A percentile compares a stretch with the other conserved stretches of the same genome.
phyloP scores from a whole-genome alignment of 2,888 invertebrate species.

The Epirrhoe alternata region DNA sequence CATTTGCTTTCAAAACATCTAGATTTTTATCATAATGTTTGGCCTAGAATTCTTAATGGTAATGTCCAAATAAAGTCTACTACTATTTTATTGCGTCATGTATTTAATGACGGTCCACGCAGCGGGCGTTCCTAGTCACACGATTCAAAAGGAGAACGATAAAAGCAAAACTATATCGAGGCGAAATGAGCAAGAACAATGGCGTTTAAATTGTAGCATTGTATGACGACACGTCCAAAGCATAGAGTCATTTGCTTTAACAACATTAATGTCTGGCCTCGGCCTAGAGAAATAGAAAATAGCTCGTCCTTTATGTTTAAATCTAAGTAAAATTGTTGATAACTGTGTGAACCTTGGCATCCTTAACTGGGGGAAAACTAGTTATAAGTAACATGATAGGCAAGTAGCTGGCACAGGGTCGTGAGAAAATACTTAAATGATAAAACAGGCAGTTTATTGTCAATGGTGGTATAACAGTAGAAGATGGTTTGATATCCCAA shows the following conservation, averaged over 20 bases:
- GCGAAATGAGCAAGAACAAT: conserved; percentile 79
- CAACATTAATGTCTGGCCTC: conserved; percentile 70
- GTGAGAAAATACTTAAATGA: not conserved
- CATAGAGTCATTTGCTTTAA: conserved; percentile 84
- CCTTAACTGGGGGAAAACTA: too few species aligned
- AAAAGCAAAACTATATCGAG: conserved; percentile 77
- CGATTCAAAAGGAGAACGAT: conserved; percentile 51
- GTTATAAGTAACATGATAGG: too few species aligned
- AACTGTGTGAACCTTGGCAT: not conserved
- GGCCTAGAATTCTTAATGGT: not conserved
- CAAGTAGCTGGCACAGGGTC: too few species aligned
- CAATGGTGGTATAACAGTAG: not conserved
- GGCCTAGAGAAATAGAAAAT: conserved; percentile 7
- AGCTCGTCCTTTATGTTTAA: conserved; percentile 1
- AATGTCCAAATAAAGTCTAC: not conserved
- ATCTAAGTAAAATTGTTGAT: not conserved
- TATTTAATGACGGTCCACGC: conserved; percentile 47
- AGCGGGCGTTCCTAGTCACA: conserved; percentile 14
- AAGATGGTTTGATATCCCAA: not conserved
- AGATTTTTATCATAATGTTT: not conserved
- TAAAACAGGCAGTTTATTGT: not conserved
- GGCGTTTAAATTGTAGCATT: conserved; percentile 78
- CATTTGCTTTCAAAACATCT: not conserved
- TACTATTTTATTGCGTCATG: conserved; percentile 9
- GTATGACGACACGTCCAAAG: conserved; percentile 72